Conservation (phyloP, 2,113 vertebrate species). For the Neolamprologus toae region DNA sequence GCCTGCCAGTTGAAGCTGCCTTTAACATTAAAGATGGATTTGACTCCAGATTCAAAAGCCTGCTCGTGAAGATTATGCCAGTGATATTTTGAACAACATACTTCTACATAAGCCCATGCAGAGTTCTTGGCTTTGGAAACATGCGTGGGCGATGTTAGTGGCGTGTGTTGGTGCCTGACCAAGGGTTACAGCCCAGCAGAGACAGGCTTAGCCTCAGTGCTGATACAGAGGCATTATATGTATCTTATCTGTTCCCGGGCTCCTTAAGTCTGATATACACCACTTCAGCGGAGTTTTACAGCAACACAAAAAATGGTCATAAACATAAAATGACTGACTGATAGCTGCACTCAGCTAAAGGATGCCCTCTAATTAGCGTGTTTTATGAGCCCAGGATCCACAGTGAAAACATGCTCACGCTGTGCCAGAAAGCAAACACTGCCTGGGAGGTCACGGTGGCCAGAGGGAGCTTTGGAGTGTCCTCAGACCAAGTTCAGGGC, state of each 20-base stretch:
- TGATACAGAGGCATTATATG: slow-evolving; percentile 41
- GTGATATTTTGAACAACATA: not conserved
- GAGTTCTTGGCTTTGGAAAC: not conserved
- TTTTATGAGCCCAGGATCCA: slow-evolving; percentile 53
- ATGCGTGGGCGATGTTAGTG: slow-evolving; percentile 21
- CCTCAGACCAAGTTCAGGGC: slow-evolving; percentile 35
- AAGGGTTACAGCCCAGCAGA: slow-evolving; percentile 44
- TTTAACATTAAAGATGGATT: not conserved
- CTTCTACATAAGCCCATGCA: not conserved
- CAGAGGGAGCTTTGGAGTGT: not conserved
- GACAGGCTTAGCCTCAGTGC: slow-evolving; percentile 8
- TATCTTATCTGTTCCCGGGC: slow-evolving; percentile 48
- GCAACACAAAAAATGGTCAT: slow-evolving; percentile 42
- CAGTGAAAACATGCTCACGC: slow-evolving; percentile 50
- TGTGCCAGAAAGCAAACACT: slow-evolving; percentile 38
- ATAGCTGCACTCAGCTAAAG: slow-evolving; percentile 50
- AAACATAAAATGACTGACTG: slow-evolving; percentile 59
- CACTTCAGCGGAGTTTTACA: slow-evolving; percentile 33
- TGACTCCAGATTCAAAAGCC: not conserved
- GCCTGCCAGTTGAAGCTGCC: not conserved
- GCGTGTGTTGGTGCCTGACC: not conserved
- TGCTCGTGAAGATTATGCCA: not conserved
- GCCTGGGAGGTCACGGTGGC: slow-evolving; percentile 45
- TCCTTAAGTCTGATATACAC: slow-evolving; percentile 19
- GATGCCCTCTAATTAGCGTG: slow-evolving; percentile 59